phyloP scores from a whole-genome alignment of 2,797 vertebrate species.

The Sternotherus odoratus region DNA sequence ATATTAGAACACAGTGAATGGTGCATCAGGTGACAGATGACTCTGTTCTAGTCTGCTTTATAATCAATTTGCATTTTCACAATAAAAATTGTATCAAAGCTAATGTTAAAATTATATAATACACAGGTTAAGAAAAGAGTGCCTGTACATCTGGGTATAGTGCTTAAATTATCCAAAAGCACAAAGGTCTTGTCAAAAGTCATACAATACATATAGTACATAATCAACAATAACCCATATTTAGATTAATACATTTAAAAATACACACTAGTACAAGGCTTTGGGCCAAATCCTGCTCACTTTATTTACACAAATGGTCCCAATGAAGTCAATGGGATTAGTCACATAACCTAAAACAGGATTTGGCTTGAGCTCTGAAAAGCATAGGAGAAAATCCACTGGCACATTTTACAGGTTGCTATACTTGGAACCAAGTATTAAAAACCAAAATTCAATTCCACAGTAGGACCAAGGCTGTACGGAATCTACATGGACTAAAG shows the following conservation, averaged over 20 bases:
- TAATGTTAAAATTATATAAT: too few relatives aligned
- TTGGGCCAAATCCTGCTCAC: background rate
- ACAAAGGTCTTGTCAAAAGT: too few relatives aligned
- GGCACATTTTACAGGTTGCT: background rate
- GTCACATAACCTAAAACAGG: background rate
- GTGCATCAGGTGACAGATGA: background rate
- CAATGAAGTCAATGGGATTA: background rate
- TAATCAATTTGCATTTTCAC: background rate
- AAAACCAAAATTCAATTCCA: background rate
- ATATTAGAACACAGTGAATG: background rate
- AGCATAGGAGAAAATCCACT: background rate
- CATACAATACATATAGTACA: too few relatives aligned
- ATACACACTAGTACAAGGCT: background rate
- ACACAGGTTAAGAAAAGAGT: too few relatives aligned
- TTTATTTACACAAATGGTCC: accelerated
- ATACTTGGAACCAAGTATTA: background rate
- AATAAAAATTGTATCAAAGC: background rate
- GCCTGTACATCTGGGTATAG: too few relatives aligned
- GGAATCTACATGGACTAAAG: background rate
- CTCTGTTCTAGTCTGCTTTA: background rate
- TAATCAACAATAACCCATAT: too few relatives aligned
- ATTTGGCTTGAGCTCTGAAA: background rate
- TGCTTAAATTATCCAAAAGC: background rate
- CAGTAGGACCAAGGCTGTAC: accelerated
- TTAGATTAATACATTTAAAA: too few relatives aligned